Evolutionary conservation across 64 coral and sea anemone genomes (phyloP).

Genomic region (Hydrozoanthus tunicans): DNA sequence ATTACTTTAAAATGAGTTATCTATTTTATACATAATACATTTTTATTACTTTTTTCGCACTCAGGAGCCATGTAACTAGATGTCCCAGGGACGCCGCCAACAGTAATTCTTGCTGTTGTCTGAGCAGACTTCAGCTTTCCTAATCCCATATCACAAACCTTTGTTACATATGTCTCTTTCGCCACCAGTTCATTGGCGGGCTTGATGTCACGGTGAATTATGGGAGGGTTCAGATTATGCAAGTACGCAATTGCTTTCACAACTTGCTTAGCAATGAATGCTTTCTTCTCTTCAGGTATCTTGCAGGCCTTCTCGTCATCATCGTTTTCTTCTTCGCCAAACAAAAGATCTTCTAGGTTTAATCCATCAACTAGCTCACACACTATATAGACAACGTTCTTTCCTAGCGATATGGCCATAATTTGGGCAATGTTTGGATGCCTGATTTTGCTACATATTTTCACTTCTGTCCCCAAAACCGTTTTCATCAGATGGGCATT

Average conservation of each 20-base stretch:
- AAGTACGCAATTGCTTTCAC: slow-evolving; percentile 27
- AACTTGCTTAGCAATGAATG: slow-evolving; percentile 29
- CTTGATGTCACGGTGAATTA: slow-evolving; percentile 51
- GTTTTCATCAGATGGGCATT: slow-evolving; percentile 19
- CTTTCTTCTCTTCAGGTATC: slow-evolving; percentile 39
- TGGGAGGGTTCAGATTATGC: slow-evolving; percentile 21
- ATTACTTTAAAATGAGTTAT: neutral
- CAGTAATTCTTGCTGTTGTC: slow-evolving; percentile 42
- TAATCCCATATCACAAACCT: slow-evolving; percentile 52
- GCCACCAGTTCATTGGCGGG: slow-evolving; percentile 52
- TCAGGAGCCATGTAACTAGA: slow-evolving; percentile 58
- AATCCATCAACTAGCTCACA: slow-evolving; percentile 45
- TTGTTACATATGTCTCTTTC: slow-evolving; percentile 43
- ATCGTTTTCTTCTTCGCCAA: slow-evolving; percentile 25
- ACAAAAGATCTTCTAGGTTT: slow-evolving; percentile 44
- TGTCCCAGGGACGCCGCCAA: slow-evolving; percentile 7
- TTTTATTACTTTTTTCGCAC: neutral
- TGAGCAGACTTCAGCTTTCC: slow-evolving; percentile 41
- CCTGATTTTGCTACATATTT: slow-evolving; percentile 24
- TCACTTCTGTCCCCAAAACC: slow-evolving; percentile 12
- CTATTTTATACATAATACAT: neutral
- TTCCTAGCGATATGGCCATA: slow-evolving; percentile 38
- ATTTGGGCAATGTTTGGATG: slow-evolving; percentile 51
- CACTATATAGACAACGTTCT: slow-evolving; percentile 44
- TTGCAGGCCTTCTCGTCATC: slow-evolving; percentile 30